Base-by-base conservation (phyloP, 2,113 vertebrate species). In the Ellobius talpinus region DNA sequence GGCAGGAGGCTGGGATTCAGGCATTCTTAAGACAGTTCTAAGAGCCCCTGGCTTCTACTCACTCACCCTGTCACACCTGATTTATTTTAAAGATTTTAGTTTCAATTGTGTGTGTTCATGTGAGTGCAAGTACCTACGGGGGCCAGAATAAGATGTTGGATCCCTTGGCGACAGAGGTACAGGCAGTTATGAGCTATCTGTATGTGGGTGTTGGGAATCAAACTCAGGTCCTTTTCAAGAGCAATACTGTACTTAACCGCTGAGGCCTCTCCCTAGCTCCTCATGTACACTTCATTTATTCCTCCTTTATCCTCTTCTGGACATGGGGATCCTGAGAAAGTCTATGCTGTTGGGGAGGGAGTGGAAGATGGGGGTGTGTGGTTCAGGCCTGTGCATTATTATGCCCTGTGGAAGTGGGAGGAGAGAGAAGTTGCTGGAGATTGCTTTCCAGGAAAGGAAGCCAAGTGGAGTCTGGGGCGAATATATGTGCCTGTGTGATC, bases 251-350 rank as follows among this genome's bases (percentile, higher is more conserved):
- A 3, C n/a, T 39, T 42, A 17, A 14, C 81, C 36, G 14, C 36
- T 16, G 79, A 84, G 79, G 13, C 79, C 21, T 61, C 81, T 16
- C 2, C 11, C n/a, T 14, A 33, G 29, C 42, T 36, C 29, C 52
- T 29, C 70, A 42, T 7, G 16, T 5, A 36, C 13, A 23, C 55
- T 36, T 8, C 16, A 1, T 16, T 5, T 2, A 1, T 1, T n/a
- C 36, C 6, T n/a, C 58, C 7, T 31, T 29, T 26, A 36, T 39
- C 1, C 0, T 9, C 58, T 70, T 1, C 77, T 8, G 13, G 5
- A 13, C 23, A 7, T 19, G 7, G 7, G 65, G 33, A 33, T 66
- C 70, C 70, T 66, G 9, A 55, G 66, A n/a, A 21, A 23, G 39
- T 24, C 11, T 12, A 0, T 24, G 58, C n/a, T 16, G 6, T 81